A percentile compares a stretch with the other conserved stretches of the same genome.
Conservation (phyloP, 2,113 vertebrate genomes). For the Vireo altiloquus region DNA sequence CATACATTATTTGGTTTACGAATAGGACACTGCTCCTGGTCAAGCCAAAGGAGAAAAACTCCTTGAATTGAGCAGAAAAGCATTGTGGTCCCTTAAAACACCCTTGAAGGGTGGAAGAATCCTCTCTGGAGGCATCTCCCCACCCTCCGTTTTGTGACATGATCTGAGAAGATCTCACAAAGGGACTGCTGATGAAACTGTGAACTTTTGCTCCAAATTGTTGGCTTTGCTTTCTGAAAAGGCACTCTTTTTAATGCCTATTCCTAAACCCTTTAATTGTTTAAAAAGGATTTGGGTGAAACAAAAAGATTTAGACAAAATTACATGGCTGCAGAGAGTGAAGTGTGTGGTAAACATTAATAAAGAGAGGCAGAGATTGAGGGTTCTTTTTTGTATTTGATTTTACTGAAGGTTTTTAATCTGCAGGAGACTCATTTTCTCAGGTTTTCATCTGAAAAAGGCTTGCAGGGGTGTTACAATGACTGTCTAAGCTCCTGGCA, state of each 20-base stretch:
- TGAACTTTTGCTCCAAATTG: background rate
- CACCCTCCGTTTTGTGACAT: background rate
- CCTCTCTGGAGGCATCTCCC: background rate
- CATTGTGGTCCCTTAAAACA: background rate
- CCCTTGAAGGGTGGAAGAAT: background rate
- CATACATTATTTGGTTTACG: background rate
- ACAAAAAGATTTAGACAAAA: background rate
- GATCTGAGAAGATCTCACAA: background rate
- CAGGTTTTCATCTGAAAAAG: background rate
- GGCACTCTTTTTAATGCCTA: background rate
- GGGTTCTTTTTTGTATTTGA: background rate
- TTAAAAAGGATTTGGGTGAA: background rate
- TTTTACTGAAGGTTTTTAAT: background rate
- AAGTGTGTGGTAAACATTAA: background rate
- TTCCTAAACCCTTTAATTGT: background rate
- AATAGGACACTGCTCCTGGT: background rate
- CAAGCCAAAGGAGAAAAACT: background rate
- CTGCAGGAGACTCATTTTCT: background rate
- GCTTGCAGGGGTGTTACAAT: background rate
- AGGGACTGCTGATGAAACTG: background rate
- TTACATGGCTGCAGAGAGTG: background rate
- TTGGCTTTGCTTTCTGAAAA: background rate
- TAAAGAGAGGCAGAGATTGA: background rate
- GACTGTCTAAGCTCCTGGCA: background rate
- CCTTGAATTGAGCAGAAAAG: background rate